Conservation (phyloP, 1,140 invertebrate species). For the Tyrophagus putrescentiae region DNA sequence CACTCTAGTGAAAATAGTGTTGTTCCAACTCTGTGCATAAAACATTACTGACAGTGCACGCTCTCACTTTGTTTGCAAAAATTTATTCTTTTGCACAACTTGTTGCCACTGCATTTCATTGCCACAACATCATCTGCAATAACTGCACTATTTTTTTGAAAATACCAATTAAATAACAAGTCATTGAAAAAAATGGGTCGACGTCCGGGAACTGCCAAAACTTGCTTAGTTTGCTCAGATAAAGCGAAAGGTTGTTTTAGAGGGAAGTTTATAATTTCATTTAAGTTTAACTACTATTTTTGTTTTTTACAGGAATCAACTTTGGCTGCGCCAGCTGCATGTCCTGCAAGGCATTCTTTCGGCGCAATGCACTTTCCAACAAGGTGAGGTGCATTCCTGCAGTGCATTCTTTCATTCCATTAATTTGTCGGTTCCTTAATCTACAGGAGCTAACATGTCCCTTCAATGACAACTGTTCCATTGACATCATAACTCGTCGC, state of each 20-base stretch:
- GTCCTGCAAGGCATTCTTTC: slow-evolving; percentile 94
- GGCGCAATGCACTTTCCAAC: slow-evolving; percentile 57
- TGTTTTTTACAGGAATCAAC: slow-evolving; percentile 54
- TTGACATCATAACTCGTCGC: slow-evolving; percentile 74
- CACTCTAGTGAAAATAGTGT: no score
- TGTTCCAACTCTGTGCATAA: no score
- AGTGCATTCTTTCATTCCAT: not conserved
- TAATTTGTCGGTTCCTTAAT: not conserved
- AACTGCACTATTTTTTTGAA: no score
- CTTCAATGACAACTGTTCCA: slow-evolving; percentile 77
- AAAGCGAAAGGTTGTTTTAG: slow-evolving; percentile 41
- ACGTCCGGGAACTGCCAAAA: no score
- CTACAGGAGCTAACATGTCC: slow-evolving; percentile 78
- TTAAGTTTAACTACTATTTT: not conserved
- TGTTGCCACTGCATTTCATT: no score
- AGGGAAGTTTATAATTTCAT: no score
- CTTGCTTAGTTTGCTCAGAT: slow-evolving; percentile 72
- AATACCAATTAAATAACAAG: no score
- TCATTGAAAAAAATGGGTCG: no score
- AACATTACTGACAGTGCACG: no score
- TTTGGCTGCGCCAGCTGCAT: slow-evolving; percentile 95
- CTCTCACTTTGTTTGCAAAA: no score
- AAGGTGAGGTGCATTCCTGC: not conserved
- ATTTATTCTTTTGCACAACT: no score
- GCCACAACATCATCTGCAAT: no score